phyloP scores from a whole-genome alignment of 2,888 invertebrate species.

The Leptogaster cylindrica region DNA sequence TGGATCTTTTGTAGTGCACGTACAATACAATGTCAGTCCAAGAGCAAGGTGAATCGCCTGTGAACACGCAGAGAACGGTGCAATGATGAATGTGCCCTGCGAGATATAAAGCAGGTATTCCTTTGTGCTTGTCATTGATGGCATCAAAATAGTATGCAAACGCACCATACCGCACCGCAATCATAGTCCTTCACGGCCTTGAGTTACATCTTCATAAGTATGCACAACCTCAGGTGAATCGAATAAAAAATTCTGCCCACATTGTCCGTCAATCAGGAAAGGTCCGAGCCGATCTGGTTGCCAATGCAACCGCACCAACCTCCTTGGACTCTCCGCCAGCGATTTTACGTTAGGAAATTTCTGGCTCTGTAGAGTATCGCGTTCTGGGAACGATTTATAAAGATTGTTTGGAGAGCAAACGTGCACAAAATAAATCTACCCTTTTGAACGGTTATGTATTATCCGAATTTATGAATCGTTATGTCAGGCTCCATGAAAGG shows the following conservation, averaged over 20 bases:
- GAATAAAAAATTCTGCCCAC: constrained; percentile 20
- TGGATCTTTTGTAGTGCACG: constrained; percentile 12
- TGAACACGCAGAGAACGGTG: not conserved
- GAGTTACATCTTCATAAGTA: constrained; percentile 32
- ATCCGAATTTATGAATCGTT: no score
- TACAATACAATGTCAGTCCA: not conserved
- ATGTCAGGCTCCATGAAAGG: no score
- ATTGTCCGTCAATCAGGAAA: constrained; percentile 4
- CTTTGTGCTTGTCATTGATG: not conserved
- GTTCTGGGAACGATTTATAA: no score
- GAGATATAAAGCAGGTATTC: constrained; percentile 5
- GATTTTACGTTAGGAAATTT: no score
- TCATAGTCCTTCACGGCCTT: constrained; percentile 16
- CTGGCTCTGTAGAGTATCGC: no score
- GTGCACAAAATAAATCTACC: no score
- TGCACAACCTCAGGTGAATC: constrained; percentile 9
- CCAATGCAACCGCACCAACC: no score
- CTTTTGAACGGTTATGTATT: no score
- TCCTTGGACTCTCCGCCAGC: no score
- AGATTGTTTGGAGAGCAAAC: no score
- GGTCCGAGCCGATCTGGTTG: not conserved
- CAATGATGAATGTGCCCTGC: not conserved
- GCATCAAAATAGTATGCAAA: constrained; percentile 12
- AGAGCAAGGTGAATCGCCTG: constrained; percentile 7
- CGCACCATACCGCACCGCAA: not conserved